Conservation (phyloP, 2,888 invertebrate genomes). For the Kryphioiulus occultus region DNA sequence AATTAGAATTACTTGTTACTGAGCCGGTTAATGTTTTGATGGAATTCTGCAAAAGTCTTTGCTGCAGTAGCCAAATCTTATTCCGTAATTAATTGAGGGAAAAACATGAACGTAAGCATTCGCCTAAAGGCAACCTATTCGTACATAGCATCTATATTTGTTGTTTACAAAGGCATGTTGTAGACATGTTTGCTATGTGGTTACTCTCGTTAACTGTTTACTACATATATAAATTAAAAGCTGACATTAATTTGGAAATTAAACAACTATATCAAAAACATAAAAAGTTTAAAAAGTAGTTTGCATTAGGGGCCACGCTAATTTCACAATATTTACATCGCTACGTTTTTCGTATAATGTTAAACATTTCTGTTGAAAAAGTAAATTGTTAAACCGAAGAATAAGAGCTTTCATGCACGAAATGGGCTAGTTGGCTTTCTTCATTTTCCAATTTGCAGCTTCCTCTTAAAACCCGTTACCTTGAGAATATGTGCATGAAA, state of each 20-base stretch:
- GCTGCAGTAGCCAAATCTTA: background rate
- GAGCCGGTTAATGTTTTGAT: background rate
- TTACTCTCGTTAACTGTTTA: too few species aligned
- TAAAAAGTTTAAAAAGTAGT: background rate
- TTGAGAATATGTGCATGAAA: conserved; percentile 25
- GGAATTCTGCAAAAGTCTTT: background rate
- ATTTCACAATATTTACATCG: background rate
- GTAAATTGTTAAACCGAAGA: conserved; percentile 2
- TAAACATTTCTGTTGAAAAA: conserved; percentile 10
- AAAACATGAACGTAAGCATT: too few species aligned
- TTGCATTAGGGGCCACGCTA: background rate
- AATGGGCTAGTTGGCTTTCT: background rate
- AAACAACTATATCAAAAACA: background rate
- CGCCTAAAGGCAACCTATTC: too few species aligned
- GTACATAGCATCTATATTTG: too few species aligned
- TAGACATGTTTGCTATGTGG: too few species aligned
- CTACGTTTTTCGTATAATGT: background rate
- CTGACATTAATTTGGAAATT: background rate
- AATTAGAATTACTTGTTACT: too few species aligned
- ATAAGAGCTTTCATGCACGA: conserved; percentile 38
- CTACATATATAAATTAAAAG: background rate
- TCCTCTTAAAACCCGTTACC: conserved; percentile 33
- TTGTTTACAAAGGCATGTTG: too few species aligned
- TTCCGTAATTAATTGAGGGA: too few species aligned
- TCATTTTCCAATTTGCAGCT: conserved; percentile 13